Base-by-base conservation (phyloP, 2,113 vertebrate species). In the Caranx melampygus region DNA sequence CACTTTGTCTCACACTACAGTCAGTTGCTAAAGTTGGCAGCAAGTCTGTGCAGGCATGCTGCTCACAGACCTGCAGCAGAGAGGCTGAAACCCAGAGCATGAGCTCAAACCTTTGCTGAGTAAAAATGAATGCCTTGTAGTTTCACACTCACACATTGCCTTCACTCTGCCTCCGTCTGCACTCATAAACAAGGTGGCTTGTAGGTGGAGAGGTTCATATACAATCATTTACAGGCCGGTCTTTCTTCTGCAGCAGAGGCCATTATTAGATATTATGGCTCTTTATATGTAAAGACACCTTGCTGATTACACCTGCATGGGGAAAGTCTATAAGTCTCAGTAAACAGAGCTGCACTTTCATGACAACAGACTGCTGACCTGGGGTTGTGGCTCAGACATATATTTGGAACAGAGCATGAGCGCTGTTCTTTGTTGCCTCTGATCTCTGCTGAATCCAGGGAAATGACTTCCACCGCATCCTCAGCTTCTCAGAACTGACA, bases 1-100 rank as follows among this genome's bases (percentile, higher is more conserved):
- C 89, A 90, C 90, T 78, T 89, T 51, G 84, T 89, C 86, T 91
- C 79, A 88, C 88, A 84, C 85, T 77, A 79, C 92, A 87, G 75
- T 84, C 68, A 74, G 40, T 57, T 11, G 51, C 79, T 72, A 67
- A 74, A 88, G 84, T 79, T 82, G 85, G 82, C 86, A 72, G 75
- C 69, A 75, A 81, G 69, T 91, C 89, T 90, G 89, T 81, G 81
- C 75, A 20, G n/a, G 65, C 89, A 89, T 76, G 83, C 87, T 87
- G 88, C 67, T 85, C 80, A 2, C 73, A 71, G 78, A 87, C 83
- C 85, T 84, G 77, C 73, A 89, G 82, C 79, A 83, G 58, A 86
- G 80, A 78, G 82, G 78, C 26, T 68, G 59, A 82, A 68, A 61
- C 55, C 37, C 37, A 57, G 45, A 72, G 74, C 80, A 82, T 74